Evolutionary conservation across 2,888 invertebrate species (phyloP).

Genomic region (Petrolisthes cinctipes): DNA sequence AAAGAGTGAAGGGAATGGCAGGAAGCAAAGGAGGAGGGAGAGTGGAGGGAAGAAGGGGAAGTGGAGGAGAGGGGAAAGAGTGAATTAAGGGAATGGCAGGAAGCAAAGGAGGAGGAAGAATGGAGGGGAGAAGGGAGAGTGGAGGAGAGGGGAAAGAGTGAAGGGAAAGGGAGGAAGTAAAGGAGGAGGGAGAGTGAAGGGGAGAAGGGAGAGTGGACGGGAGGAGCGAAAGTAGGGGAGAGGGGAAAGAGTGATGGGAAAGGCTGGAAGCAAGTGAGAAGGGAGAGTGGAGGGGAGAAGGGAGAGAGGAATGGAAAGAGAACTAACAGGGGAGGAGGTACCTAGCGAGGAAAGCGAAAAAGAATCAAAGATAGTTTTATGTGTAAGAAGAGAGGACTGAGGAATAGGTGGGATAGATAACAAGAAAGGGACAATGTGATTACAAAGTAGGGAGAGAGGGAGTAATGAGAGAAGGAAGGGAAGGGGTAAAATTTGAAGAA

Average conservation of each 20-base stretch:
- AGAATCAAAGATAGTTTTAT: too few relatives aligned
- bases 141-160: neutral
- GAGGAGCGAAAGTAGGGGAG: too few relatives aligned
- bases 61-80: neutral
- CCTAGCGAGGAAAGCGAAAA: neutral
- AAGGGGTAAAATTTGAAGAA: neutral
- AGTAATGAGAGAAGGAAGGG: neutral
- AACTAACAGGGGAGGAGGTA: neutral
- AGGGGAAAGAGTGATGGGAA: neutral
- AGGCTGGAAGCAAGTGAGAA: neutral
- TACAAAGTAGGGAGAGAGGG: neutral
- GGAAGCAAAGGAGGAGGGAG: neutral
- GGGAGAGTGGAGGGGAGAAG: neutral
- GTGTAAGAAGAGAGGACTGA: neutral
- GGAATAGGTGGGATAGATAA: neutral
- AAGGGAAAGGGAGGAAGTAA: neutral
- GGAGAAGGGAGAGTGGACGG: neutral
- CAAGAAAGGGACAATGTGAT: neutral
- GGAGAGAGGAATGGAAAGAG: neutral
- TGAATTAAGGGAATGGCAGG: neutral
- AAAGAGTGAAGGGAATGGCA: neutral
- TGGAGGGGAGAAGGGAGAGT: neutral
- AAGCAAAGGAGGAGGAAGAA: neutral
- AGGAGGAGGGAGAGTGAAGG: too few relatives aligned
- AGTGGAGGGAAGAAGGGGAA: neutral